Conservation (phyloP, 2,113 vertebrate species). For the Neogale vison region DNA sequence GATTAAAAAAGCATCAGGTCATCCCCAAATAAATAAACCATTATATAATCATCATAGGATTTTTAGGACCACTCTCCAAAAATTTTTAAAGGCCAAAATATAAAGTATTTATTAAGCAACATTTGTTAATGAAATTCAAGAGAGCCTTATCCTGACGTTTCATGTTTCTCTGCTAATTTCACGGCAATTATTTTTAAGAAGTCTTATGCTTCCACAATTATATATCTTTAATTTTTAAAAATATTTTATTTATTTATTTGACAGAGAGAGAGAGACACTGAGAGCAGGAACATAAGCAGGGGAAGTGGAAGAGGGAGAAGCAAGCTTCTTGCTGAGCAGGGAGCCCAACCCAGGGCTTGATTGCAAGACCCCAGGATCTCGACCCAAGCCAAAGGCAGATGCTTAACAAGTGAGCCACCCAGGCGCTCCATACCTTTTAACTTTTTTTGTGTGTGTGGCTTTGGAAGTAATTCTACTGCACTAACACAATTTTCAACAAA, state of each 20-base stretch:
- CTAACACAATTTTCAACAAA: background rate
- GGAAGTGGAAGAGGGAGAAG: too few species aligned
- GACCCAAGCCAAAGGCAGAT: too few species aligned
- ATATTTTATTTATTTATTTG: too few species aligned
- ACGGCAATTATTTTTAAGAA: background rate
- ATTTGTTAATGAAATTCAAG: background rate
- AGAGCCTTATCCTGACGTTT: background rate
- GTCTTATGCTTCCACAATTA: background rate
- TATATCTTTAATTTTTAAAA: background rate
- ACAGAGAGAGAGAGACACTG: too few species aligned
- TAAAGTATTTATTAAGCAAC: constrained; percentile 10
- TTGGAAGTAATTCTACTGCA: background rate
- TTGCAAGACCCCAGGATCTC: too few species aligned
- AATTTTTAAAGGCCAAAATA: background rate
- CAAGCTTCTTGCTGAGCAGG: too few species aligned
- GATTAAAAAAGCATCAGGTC: background rate
- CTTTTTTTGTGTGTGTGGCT: background rate
- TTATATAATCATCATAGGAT: background rate
- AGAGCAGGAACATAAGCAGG: too few species aligned
- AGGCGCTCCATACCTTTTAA: too few species aligned
- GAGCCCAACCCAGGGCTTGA: too few species aligned
- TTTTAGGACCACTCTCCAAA: background rate
- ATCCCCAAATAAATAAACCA: background rate
- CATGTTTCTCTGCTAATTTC: background rate
- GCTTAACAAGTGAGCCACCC: too few species aligned